Base-by-base conservation (phyloP, 2,797 vertebrate species). In the Myotis findleyi region DNA sequence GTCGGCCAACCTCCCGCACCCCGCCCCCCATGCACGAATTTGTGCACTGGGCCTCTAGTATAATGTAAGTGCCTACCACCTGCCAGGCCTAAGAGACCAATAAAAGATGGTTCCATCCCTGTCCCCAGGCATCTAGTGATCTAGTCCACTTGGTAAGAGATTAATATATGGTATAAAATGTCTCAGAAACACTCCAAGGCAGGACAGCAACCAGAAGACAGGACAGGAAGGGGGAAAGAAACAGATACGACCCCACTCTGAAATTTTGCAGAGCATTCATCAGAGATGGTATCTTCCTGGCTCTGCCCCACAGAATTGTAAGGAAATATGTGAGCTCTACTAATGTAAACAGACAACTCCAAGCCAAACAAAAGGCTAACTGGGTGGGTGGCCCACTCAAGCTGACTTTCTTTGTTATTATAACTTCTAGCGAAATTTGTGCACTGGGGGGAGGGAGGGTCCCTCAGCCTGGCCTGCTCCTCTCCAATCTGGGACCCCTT, bases 141-240 rank as follows among this genome's bases (percentile, higher is more conserved):
- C 72, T 66, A 21, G 7, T 59, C 30, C 36, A 64, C 2, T 33
- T 38, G 1, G 66, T 73, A 80, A n/a, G 62, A 69, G 82, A 64
- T 62, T 51, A 88, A 84, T 23, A 27, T 12, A 10, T 27, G 55
- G 72, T 62, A 49, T 88, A 41, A 92, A 79, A 73, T 62, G 82
- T 71, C 53, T 20, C 47, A 41, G 44, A 91, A 92, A 94, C 41
- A 91, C 30, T 41, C 38, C 20, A 21, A 21, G 14, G 75, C 49
- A 18, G 44, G 21, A 84, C 14, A 30, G 81, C 88, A 89, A 75
- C 7, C 41, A 77, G 85, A 72, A 36, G 3, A 27, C 1, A 2
- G 11, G 8, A 33, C 62, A 64, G 62, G 62, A 64, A 0, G 2
- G 16, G 18, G 27, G 30, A 41, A 16, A 91, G 49, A 84, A 71